Base-by-base conservation (phyloP, 2,113 vertebrate species). In the Lasiurus borealis region DNA sequence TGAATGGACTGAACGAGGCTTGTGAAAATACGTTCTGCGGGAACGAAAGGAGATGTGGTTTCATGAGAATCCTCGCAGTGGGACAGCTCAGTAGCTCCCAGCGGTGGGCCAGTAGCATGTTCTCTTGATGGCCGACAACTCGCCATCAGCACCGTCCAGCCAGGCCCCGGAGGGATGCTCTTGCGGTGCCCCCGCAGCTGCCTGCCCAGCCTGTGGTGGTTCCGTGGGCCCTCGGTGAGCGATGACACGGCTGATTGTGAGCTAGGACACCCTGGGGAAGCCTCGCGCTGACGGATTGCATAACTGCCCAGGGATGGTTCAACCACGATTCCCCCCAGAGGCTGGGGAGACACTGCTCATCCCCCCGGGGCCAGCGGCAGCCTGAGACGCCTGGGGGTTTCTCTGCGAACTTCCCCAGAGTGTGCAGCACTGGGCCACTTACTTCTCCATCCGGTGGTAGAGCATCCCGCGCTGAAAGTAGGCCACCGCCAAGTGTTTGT, bases 401-500 rank as follows among this genome's bases (percentile, higher is more conserved):
- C 71, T 36, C 69, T 6, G 23, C 6, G 8, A 2, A 18, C 48
- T 27, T 19, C 34, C 68, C 54, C 52, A 44, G 66, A 15, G 19
- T 44, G 36, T 18, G 25, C n/a, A 8, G 36, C 21, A 0, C 18
- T 1, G 62, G 57, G 29, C 44, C 66, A 95, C 99, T 99, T 98
- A 99, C 99, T 99, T 99, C 90, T 99, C 97, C 92, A 97, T 99
- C 96, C 7, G 98, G 98, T 98, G 98, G 91, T 98, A 99, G 12
- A 99, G 98, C 1, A 98, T 98, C 82, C 99, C 99, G 46, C 99
- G 98, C 87, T 99, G 99, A 98, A 99, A 99, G 97, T 99, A 99
- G 85, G 99, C 99, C 25, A 99, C 99, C 0, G 99, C 99, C 98
- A 99, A 93, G 95, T 99, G 99, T 36, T 99, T 99, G 97, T 99